These are phyloP conservation scores for Spea bombifrons DNA, from an alignment of 2,113 vertebrate genomes.

Conservation along the genomic window DNA sequence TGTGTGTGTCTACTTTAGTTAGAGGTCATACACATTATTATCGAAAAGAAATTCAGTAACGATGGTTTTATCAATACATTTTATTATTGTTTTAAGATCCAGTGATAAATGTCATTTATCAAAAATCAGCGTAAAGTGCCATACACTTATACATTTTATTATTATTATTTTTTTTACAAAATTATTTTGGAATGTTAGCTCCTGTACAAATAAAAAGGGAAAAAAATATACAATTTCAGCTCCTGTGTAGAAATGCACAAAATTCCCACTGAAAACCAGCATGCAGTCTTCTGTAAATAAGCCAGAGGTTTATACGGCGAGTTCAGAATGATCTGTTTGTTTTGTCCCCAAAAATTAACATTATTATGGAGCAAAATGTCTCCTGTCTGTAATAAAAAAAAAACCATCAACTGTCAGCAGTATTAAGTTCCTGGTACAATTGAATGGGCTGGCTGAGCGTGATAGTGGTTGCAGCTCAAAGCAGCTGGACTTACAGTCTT, in stretches of 20 bases:
- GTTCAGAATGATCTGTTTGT: neutral
- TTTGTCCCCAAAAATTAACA: slow-evolving; percentile 5
- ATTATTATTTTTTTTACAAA: neutral
- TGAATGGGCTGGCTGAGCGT: neutral
- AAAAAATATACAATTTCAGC: neutral
- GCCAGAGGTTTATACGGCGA: neutral
- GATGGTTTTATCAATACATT: no score
- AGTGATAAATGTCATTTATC: slow-evolving; percentile 98
- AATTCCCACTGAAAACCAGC: slow-evolving; percentile 5
- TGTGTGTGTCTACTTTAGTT: slow-evolving; percentile 70
- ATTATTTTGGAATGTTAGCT: slow-evolving; percentile 67
- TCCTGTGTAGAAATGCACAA: no score
- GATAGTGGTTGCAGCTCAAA: no score
- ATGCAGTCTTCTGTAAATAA: slow-evolving; percentile 15
- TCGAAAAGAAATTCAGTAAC: no score
- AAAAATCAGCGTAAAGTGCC: slow-evolving; percentile 98
- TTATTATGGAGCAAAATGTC: no score
- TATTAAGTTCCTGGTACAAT: no score
- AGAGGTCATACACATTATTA: neutral
- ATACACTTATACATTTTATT: slow-evolving; percentile 79
- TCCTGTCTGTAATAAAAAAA: no score
- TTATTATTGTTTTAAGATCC: slow-evolving; percentile 89
- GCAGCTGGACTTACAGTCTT: no score
- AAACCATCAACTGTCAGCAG: no score
- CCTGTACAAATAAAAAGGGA: slow-evolving; percentile 51